Conservation (phyloP, 2,888 invertebrate species). For the Tetragonisca angustula region DNA sequence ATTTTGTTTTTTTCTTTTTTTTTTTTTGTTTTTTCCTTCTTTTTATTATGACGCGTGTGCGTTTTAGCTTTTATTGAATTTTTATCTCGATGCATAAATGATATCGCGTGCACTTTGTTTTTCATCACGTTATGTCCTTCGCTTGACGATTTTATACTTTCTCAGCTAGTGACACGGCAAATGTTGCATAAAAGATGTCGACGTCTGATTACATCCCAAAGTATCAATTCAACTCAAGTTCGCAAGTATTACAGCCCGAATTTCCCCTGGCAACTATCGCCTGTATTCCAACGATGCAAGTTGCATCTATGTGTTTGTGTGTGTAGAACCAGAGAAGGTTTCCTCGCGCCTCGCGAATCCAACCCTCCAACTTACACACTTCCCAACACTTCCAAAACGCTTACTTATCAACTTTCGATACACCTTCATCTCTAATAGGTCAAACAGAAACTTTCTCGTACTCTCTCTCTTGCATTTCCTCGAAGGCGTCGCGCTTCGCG, state of each 20-base stretch:
- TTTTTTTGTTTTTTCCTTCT: not conserved
- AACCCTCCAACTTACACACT: not conserved
- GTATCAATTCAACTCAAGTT: not conserved
- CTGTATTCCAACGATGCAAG: not conserved
- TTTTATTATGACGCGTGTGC: too few species aligned
- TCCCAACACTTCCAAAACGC: slow-evolving; percentile 16
- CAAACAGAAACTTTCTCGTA: not conserved
- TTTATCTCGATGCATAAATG: too few species aligned
- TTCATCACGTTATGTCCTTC: too few species aligned
- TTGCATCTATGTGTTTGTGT: not conserved
- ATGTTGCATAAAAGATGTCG: not conserved
- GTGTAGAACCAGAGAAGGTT: slow-evolving; percentile 2
- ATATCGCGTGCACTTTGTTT: too few species aligned
- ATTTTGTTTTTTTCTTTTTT: too few species aligned
- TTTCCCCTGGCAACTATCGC: not conserved
- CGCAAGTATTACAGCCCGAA: not conserved
- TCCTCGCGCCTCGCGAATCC: too few species aligned
- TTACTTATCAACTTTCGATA: slow-evolving; percentile 12
- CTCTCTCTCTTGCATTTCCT: too few species aligned
- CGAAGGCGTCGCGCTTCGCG: slow-evolving; percentile 3
- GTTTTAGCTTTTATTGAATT: too few species aligned
- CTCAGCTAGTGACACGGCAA: too few species aligned
- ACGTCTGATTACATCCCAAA: not conserved
- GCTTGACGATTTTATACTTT: too few species aligned
- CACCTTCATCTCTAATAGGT: slow-evolving; percentile 5